A percentile compares a stretch with the other conserved stretches of the same genome.
Evolutionary conservation across 1,140 invertebrate species (phyloP).

Genomic region (Caenorhabditis remanei): DNA sequence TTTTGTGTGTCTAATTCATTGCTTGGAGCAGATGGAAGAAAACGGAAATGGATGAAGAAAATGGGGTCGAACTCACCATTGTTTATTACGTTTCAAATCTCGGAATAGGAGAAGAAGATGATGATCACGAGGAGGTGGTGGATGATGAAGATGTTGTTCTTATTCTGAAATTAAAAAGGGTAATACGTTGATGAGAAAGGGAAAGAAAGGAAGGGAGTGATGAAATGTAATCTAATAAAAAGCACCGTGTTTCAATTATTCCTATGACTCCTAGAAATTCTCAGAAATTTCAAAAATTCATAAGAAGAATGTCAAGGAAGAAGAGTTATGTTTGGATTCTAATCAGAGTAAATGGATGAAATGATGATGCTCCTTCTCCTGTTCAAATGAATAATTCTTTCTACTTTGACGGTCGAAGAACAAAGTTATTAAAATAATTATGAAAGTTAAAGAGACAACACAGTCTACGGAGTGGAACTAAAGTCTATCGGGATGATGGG

Average conservation of each 20-base stretch:
- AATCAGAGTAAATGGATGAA: slow-evolving; percentile 33
- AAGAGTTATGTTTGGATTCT: slow-evolving; percentile 12
- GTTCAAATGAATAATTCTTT: neutral
- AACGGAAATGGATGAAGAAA: neutral
- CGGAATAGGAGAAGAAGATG: neutral
- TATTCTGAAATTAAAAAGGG: neutral
- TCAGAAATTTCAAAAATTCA: neutral
- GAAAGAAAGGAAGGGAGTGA: neutral
- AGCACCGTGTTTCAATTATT: neutral
- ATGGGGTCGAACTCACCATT: slow-evolving; percentile 28
- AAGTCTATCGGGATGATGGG: neutral
- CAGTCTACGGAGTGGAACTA: neutral
- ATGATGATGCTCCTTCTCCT: neutral
- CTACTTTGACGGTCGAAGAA: neutral
- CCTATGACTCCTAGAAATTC: too few relatives aligned
- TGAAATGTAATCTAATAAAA: slow-evolving; percentile 11
- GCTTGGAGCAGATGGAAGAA: neutral
- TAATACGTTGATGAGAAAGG: neutral
- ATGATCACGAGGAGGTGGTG: slow-evolving; percentile 25
- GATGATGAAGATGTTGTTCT: neutral
- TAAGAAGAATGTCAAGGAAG: neutral
- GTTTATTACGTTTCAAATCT: slow-evolving; percentile 21
- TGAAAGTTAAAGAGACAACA: neutral
- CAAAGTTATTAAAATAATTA: slow-evolving; percentile 49
- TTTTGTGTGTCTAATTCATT: neutral